phyloP scores from a whole-genome alignment of 1,140 invertebrate species.

The Cyrtorhinus lividipennis region DNA sequence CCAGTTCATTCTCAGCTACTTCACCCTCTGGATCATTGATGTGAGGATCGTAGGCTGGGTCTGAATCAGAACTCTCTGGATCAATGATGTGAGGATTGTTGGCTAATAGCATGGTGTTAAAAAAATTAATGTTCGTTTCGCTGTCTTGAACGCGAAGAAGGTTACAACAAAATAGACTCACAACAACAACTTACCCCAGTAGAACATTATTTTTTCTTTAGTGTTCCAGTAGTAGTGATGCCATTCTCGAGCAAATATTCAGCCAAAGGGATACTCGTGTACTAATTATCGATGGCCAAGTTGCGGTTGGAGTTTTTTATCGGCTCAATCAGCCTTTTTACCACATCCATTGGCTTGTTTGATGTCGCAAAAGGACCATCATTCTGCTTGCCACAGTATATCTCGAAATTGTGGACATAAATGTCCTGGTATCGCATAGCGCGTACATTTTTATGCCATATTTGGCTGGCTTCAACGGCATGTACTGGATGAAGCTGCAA shows the following conservation, averaged over 20 bases:
- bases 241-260: not conserved
- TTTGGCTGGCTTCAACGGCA: constrained; percentile 29
- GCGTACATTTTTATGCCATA: constrained; percentile 30
- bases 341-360: constrained; percentile 26
- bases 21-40: no score
- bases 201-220: not conserved
- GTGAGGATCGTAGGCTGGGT: no score
- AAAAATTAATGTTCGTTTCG: no score
- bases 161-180: no score
- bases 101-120: no score
- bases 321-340: constrained; percentile 22
- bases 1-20: not conserved
- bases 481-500: constrained; percentile 28
- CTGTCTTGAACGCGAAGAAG: no score
- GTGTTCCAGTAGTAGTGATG: not conserved
- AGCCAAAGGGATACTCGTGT: not conserved
- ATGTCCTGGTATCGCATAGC: constrained; percentile 16
- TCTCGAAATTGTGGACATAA: constrained; percentile 26
- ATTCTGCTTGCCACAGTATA: constrained; percentile 28
- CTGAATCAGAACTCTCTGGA: no score
- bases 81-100: no score
- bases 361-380: constrained; percentile 25
- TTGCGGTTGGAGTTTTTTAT: constrained; percentile 23
- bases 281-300: constrained; percentile 22
- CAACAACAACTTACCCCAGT: no score